Conservation (phyloP, 2,888 invertebrate genomes). For the Ennomos erosarius region DNA sequence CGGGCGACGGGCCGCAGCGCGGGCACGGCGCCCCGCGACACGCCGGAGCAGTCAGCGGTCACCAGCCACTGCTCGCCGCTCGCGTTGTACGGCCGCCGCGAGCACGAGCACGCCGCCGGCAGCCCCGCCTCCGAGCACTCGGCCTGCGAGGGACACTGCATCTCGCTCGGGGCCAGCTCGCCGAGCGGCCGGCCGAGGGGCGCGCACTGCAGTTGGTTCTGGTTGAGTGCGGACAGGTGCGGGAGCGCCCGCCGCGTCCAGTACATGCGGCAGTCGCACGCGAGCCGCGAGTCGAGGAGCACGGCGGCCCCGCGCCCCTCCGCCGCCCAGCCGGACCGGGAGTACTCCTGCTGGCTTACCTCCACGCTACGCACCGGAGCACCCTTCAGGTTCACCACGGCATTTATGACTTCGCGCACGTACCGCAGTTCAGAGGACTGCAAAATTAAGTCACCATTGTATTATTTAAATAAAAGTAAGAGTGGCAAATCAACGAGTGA, state of each 20-base stretch:
- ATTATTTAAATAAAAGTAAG: no score
- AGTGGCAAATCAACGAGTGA: no score
- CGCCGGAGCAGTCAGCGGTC: slow-evolving; percentile 28
- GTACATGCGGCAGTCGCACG: slow-evolving; percentile 40
- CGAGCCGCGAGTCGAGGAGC: slow-evolving; percentile 13
- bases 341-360: slow-evolving; percentile 16
- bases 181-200: no score
- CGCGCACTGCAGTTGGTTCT: no score
- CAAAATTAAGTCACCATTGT: neutral
- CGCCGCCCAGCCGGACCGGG: neutral
- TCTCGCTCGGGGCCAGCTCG: slow-evolving; percentile 18
- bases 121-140: slow-evolving; percentile 19
- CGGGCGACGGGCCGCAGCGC: slow-evolving; percentile 25
- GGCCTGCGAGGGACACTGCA: slow-evolving; percentile 35
- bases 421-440: slow-evolving; percentile 31
- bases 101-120: slow-evolving; percentile 25
- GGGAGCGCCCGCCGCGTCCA: slow-evolving; percentile 24
- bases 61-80: slow-evolving; percentile 34
- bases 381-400: neutral
- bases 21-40: slow-evolving; percentile 15
- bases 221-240: neutral
- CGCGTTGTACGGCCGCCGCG: neutral
- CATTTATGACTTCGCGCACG: slow-evolving; percentile 7
- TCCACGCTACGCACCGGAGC: slow-evolving; percentile 14
- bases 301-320: slow-evolving; percentile 1